These are phyloP conservation scores for Phrynocephalus versicolor DNA, from an alignment of 2,113 vertebrate genomes.

Conservation along the genomic window DNA sequence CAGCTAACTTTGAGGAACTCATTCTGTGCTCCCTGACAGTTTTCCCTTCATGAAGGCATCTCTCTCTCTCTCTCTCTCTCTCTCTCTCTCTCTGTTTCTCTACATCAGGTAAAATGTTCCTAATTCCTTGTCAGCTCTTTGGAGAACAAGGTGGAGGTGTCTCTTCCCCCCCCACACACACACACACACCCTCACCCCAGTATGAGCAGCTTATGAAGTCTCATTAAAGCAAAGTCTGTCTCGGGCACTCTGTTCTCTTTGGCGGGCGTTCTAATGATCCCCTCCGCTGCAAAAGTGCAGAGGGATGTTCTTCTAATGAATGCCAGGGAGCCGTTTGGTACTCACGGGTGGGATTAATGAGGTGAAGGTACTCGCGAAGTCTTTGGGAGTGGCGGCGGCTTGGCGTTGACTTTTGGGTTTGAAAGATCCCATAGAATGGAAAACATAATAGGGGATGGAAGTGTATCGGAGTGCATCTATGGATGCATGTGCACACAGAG, in stretches of 20 bases:
- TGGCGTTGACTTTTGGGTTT: conserved; percentile 65
- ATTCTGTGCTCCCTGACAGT: conserved; percentile 66
- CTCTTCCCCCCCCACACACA: conserved; percentile 28
- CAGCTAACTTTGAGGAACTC: conserved; percentile 50
- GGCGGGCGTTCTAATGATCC: conserved; percentile 60
- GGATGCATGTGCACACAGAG: conserved; percentile 15
- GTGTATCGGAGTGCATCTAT: conserved; percentile 17
- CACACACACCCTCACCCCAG: too few species aligned
- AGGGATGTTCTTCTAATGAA: conserved; percentile 68
- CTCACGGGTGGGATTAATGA: conserved; percentile 60
- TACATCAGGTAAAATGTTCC: conserved; percentile 63
- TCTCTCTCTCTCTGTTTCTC: conserved; percentile 49
- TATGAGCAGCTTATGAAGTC: conserved; percentile 67
- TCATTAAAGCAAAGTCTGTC: conserved; percentile 68
- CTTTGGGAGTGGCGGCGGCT: conserved; percentile 1
- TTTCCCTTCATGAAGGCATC: conserved; percentile 56
- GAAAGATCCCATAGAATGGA: conserved; percentile 51
- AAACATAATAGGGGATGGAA: conserved; percentile 54
- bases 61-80: conserved; percentile 52
- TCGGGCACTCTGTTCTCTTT: conserved; percentile 54
- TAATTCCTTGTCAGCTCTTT: conserved; percentile 68
- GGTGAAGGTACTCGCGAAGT: conserved; percentile 52
- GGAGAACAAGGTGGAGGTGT: conserved; percentile 54
- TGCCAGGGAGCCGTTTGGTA: conserved; percentile 44
- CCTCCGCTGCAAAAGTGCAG: conserved; percentile 58